Base-by-base conservation (phyloP, 2,113 vertebrate genomes). In the Coturnix japonica region DNA sequence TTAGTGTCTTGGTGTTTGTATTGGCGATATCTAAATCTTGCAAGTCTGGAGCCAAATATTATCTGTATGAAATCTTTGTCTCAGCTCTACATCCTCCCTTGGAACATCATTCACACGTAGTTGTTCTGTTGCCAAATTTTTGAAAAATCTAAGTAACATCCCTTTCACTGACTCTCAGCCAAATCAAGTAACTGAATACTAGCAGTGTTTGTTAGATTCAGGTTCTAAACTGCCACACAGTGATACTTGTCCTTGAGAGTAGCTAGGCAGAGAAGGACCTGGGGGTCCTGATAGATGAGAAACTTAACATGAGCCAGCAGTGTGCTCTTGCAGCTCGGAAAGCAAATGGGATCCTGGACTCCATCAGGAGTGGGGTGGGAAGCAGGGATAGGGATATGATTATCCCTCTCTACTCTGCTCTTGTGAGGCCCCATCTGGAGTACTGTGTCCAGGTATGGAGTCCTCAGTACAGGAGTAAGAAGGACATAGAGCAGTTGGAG, bases 1-100 rank as follows among this genome's bases (percentile, higher is more conserved):
- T 90, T 89, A 83, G 7, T 65, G 49, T 61, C 70, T 73, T 64
- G 4, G 0, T 94, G 76, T 94, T 95, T 93, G 49, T 63, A 3
- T 16, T 84, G 85, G 37, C 95, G 89, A 96, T 93, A 95, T 65
- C 89, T 7, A 89, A 93, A 90, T 72, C 89, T 93, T 96, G 78
- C 44, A 69, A 71, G 81, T 78, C 69, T 81, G 79, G 66, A 69
- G 95, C 93, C 97, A 97, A 87, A 66, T 77, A 73, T 86, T 91
- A 90, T 93, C 82, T 94, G 88, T 84, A 96, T 94, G 89, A 97
- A 97, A 97, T 95, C 93, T 96, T 96, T 97, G 96, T 96, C 94
- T 97, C 79, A 77, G 89, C 80, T 67, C 83, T 93, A 90, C 69
- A 95, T 97, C 97, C 95, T 94, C 85, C 95, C 94, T 97, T 97